Percentiles rank a stretch among this genome's conserved stretches.
These are phyloP conservation scores for Salarias fasciatus DNA, from an alignment of 2,797 vertebrate species.

Conservation along the genomic window DNA sequence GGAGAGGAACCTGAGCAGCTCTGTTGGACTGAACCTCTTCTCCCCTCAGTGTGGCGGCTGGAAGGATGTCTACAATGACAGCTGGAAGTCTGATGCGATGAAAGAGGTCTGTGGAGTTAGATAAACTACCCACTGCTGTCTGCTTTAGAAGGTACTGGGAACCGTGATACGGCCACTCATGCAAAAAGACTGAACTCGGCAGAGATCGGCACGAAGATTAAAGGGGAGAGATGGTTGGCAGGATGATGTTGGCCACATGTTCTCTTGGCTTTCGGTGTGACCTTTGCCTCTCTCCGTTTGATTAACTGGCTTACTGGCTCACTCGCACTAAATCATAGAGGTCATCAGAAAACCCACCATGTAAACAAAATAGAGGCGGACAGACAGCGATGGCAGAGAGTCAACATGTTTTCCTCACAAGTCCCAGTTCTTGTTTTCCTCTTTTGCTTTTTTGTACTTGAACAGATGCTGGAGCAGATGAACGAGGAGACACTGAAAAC, in stretches of 20 bases:
- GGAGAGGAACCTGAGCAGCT: slow-evolving; percentile 52
- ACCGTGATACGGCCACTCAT: slow-evolving; percentile 51
- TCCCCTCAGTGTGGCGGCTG: slow-evolving; percentile 64
- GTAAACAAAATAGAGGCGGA: slow-evolving; percentile 55
- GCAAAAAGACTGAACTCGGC: slow-evolving; percentile 43
- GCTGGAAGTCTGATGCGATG: slow-evolving; percentile 75
- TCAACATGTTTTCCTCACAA: slow-evolving; percentile 25
- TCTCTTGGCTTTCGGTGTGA: slow-evolving; percentile 41
- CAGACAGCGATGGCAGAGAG: slow-evolving; percentile 29
- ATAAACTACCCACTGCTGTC: slow-evolving; percentile 75
- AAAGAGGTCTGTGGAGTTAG: slow-evolving; percentile 67
- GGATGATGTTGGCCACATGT: slow-evolving; percentile 52
- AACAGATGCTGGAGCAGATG: slow-evolving; percentile 76
- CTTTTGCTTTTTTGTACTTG: slow-evolving; percentile 50
- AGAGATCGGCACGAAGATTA: slow-evolving; percentile 39
- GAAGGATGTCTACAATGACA: slow-evolving; percentile 68
- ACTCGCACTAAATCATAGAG: slow-evolving; percentile 43
- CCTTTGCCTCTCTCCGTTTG: slow-evolving; percentile 44
- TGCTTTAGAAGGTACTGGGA: slow-evolving; percentile 56
- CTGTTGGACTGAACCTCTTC: slow-evolving; percentile 65
- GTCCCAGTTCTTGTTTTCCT: slow-evolving; percentile 33
- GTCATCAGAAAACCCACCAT: slow-evolving; percentile 62
- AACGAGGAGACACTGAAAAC: slow-evolving; percentile 69
- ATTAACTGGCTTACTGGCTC: slow-evolving; percentile 41
- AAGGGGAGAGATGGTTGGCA: slow-evolving; percentile 38